Percentiles rank a stretch among this genome's conserved stretches.
phyloP scores from a whole-genome alignment of 2,888 invertebrate species.

The Pherbina coryleti region DNA sequence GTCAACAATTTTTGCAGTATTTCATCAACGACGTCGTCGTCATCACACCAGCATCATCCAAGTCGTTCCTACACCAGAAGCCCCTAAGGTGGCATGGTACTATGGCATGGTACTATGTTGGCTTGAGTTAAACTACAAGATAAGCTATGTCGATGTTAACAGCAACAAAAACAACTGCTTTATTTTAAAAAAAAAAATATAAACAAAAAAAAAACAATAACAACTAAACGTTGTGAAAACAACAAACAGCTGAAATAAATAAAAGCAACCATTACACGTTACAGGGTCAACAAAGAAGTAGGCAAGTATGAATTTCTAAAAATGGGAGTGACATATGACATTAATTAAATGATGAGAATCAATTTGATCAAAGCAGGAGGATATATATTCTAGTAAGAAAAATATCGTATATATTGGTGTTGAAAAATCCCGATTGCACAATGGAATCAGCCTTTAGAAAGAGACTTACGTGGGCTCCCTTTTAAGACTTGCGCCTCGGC shows the following conservation, averaged over 20 bases:
- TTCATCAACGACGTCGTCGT: slow-evolving; percentile 5
- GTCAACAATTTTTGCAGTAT: background rate
- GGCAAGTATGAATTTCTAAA: background rate
- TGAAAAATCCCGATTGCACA: no score
- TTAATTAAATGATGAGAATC: no score
- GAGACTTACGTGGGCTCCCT: no score
- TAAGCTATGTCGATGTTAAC: slow-evolving; percentile 11
- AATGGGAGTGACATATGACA: background rate
- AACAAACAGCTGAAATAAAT: slow-evolving; percentile 2
- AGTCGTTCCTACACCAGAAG: background rate
- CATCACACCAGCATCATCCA: background rate
- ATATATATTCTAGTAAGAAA: no score
- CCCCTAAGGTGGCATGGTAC: slow-evolving; percentile 11
- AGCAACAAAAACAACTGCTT: background rate
- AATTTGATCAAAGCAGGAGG: no score
- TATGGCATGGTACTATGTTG: background rate
- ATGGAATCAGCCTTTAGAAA: no score
- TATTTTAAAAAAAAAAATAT: background rate
- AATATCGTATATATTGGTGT: no score
- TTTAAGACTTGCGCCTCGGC: no score
- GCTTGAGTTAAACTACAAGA: background rate
- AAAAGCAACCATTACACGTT: slow-evolving; percentile 11
- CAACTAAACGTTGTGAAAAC: background rate
- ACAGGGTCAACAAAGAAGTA: background rate
- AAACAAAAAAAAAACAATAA: background rate